Base-by-base conservation (phyloP, 2,888 invertebrate genomes). In the Merodon equestris region DNA sequence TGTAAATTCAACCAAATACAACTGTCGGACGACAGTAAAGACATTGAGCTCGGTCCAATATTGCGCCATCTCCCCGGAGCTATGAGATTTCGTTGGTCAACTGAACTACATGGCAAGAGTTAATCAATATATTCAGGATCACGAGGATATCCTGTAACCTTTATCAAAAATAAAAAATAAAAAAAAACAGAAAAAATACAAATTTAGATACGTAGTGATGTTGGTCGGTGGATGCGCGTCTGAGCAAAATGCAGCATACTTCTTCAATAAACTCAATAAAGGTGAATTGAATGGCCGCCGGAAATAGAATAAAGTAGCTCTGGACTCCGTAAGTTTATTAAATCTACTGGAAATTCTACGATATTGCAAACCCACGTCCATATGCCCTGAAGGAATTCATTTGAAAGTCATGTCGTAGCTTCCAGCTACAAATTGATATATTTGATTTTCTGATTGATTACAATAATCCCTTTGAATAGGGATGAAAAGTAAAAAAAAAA, bases 71-170 rank as follows among this genome's bases (percentile, higher is more conserved):
- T 58, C 40, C 34, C 58, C 9, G 66, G 36, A 36, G 66, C 61
- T 27, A 27, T 27, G 56, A 57, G 51, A 67, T 72, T 72, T 45
- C 47, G 47, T 60, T 73, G 73, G 73, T 72, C 77, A 61, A 63
- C 72, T 61, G 48, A 67, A 63, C 27, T 72, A 58, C 51, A 63
- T 7, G 60, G 45, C 64, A 48, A 66, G 71, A 76, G 54, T 64
- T 60, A 76, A 76, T 71, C 71, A 71, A 76, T 76, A 71, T 66
- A 76, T 76, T 71, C 71, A 76, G 76, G 60, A 76, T 76, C 56
- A 56, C 60, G 56, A 45, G 60, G 66, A 66, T 76, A 71, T 76
- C 71, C 71, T 58, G 60, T 76, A 40, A 70, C 76, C 54, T 66
- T 68, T 51, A 58, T 38, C 13, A 15, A 48, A 15, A 57, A 56